Percentiles rank a stretch among this genome's conserved stretches.
Conservation (phyloP, 2,888 invertebrate species). For the Trissolcus brochymenae region DNA sequence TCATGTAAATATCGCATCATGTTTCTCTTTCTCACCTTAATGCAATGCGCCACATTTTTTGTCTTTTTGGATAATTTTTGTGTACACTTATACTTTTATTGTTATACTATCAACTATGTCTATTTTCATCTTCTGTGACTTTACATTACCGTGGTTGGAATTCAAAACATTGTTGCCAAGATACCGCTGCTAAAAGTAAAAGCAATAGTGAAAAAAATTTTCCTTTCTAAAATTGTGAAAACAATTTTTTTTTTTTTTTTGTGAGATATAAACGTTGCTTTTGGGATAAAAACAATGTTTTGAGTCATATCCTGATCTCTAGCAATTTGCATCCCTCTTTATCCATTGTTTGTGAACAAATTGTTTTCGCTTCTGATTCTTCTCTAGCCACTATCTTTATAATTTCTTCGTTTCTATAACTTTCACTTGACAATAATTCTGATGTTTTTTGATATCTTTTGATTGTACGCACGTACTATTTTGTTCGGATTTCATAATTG, state of each 20-base stretch:
- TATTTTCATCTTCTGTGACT: background rate
- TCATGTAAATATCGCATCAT: constrained; percentile 47
- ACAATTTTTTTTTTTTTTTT: no score
- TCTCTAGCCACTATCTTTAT: background rate
- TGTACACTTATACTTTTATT: background rate
- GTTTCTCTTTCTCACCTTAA: constrained; percentile 7
- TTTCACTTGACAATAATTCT: no score
- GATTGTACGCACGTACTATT: no score
- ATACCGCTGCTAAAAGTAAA: background rate
- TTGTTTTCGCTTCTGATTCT: constrained; percentile 27
- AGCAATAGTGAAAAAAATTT: background rate
- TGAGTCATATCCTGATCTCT: background rate
- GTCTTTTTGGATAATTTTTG: no score
- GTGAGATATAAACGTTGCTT: background rate
- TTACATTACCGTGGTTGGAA: background rate
- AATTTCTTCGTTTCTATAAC: background rate
- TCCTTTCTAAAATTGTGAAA: no score
- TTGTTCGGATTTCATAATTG: no score
- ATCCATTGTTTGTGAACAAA: constrained; percentile 26
- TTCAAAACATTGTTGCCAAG: background rate
- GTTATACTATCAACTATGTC: background rate
- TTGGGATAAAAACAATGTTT: constrained; percentile 5
- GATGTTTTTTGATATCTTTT: no score
- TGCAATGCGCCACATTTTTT: constrained; percentile 31
- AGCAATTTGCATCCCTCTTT: constrained; percentile 27